Percentiles rank a stretch among this genome's conserved stretches.
Evolutionary conservation across 1,140 invertebrate species (phyloP).

Genomic region (Heliconius himera): DNA sequence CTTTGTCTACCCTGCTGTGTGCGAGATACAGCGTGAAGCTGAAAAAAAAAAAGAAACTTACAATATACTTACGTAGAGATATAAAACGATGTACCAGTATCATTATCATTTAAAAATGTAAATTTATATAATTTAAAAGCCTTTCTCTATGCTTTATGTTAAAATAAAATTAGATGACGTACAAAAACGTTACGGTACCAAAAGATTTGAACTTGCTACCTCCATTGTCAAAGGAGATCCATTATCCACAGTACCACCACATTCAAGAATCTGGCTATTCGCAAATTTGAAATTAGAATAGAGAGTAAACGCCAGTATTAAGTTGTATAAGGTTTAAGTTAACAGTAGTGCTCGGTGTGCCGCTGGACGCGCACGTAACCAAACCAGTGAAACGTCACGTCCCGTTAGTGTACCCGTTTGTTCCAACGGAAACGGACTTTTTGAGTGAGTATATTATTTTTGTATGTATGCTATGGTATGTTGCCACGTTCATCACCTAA

Average conservation of each 20-base stretch:
- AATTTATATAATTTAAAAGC: no score
- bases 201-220: slow-evolving; percentile 48
- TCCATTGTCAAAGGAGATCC: slow-evolving; percentile 35
- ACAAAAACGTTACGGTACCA: background rate
- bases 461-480: background rate
- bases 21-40: no score
- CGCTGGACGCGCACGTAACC: slow-evolving; percentile 50
- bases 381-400: slow-evolving; percentile 45
- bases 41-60: no score
- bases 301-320: slow-evolving; percentile 69
- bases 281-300: slow-evolving; percentile 75
- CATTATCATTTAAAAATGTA: no score
- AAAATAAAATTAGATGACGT: background rate
- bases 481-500: background rate
- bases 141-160: background rate
- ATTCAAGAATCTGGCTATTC: slow-evolving; percentile 53
- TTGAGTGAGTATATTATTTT: slow-evolving; percentile 38
- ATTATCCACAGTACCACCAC: slow-evolving; percentile 34
- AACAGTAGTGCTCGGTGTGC: slow-evolving; percentile 62
- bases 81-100: no score
- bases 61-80: no score
- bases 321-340: slow-evolving; percentile 62
- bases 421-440: slow-evolving; percentile 45
- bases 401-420: slow-evolving; percentile 44
- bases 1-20: no score